phyloP scores from a whole-genome alignment of 2,113 vertebrate species.

The Anser brachyrhynchus region DNA sequence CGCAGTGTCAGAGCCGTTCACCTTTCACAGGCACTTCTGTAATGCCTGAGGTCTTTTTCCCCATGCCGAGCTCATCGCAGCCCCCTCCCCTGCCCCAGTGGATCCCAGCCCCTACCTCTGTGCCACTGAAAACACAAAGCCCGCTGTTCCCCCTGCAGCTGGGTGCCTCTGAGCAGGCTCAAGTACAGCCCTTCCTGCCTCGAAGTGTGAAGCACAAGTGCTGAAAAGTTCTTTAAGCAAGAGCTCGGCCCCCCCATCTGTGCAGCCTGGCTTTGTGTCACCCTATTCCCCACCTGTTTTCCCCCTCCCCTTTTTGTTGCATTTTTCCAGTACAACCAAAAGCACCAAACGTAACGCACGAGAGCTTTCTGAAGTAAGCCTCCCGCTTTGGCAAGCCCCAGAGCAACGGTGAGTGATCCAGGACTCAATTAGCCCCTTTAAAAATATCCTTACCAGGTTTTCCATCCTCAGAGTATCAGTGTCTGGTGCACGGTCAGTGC shows the following conservation, averaged over 20 bases:
- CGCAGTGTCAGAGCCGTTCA: rapidly evolving
- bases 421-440: rapidly evolving
- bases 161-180: not conserved
- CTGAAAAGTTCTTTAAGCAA: rapidly evolving
- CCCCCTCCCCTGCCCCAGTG: not conserved
- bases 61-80: not conserved
- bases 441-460: not conserved
- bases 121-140: rapidly evolving
- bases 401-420: rapidly evolving
- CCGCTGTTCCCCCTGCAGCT: rapidly evolving
- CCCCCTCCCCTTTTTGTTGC: not conserved
- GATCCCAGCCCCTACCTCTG: rapidly evolving
- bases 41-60: rapidly evolving
- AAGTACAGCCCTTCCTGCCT: not conserved
- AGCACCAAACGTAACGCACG: rapidly evolving
- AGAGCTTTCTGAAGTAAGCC: too few relatives aligned
- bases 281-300: not conserved
- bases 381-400: not conserved
- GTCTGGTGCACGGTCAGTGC: rapidly evolving
- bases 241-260: rapidly evolving
- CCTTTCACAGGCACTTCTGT: rapidly evolving
- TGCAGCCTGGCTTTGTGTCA: rapidly evolving
- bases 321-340: not conserved
- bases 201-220: rapidly evolving
- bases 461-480: rapidly evolving